A percentile compares a stretch with the other conserved stretches of the same genome.
Conservation (phyloP, 2,113 vertebrate genomes). For the Tachycineta bicolor region DNA sequence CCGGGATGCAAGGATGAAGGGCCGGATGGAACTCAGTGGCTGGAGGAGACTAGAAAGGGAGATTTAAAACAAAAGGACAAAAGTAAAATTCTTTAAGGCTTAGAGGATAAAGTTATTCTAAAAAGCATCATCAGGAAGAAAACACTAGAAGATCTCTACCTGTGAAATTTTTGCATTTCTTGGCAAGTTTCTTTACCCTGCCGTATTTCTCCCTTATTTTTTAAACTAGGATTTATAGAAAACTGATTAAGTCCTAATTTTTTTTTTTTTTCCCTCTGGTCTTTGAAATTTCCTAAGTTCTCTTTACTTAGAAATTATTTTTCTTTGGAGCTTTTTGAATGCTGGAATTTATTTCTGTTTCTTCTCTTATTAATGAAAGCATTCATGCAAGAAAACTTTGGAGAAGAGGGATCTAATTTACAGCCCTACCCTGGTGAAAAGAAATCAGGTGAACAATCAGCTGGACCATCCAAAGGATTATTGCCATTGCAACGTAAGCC, state of each 20-base stretch:
- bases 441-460: conserved; percentile 45
- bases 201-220: background rate
- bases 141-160: background rate
- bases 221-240: background rate
- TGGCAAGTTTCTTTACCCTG: background rate
- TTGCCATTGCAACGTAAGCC: background rate
- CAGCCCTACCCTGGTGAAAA: conserved; percentile 33
- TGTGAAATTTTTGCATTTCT: background rate
- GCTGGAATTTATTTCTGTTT: conserved; percentile 27
- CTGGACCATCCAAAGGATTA: conserved; percentile 34
- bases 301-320: conserved; percentile 38
- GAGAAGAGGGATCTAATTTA: conserved; percentile 55
- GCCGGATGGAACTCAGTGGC: fast-evolving
- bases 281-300: conserved; percentile 20
- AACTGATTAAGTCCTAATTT: background rate
- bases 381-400: conserved; percentile 42
- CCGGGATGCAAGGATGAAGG: background rate
- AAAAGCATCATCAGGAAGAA: background rate
- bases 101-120: background rate
- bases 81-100: background rate
- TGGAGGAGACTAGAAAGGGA: background rate
- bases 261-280: background rate
- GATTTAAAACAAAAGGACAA: background rate
- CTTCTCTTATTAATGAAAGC: conserved; percentile 54
- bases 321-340: background rate